Base-by-base conservation (phyloP, 2,888 invertebrate genomes). In the Nymphalis polychloros region DNA sequence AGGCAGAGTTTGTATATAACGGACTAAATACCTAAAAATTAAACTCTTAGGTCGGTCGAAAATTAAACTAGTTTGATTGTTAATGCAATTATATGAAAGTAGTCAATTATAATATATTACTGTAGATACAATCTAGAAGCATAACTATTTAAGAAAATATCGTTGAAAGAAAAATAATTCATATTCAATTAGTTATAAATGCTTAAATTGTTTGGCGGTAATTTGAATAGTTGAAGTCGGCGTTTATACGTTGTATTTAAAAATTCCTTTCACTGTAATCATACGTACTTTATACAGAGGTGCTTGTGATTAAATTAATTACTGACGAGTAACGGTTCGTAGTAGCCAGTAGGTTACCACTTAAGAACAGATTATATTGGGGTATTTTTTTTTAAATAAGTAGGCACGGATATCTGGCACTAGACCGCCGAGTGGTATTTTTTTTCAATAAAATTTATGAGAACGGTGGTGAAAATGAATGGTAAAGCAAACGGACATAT, bases 241-340 rank as follows among this genome's bases (percentile, higher is more conserved):
- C 31, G 46, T 31, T 41, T 41, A 23, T 59, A 59, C 59, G 41
- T 41, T 17, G 35, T 48, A 60, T 31, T 48, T 67, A 67, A 61
- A 41, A 57, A 65, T 65, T 55, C 72, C 72, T 72, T 72, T 72
- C 72, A 72, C 72, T 68, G 50, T 68, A 72, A 69, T 65, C 59
- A 68, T 47, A 62, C 61, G 65, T 68, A 72, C 66, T 72, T 70
- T 72, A 67, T 70, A 55, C 48, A 55, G 8, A 66, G 63, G 68
- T 63, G 62, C 59, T 63, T 59, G 59, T 65, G 70, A 67, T 67
- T 66, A 70, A 63, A 49, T 68, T 64, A 68, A 65, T 49, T 47
- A 31, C 53, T 35, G 57, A 19, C 49, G 55, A 62, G 61, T 60
- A 67, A 62, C 67, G 67, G 67, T 66, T 31, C 55, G 60, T 60